Conservation (phyloP, 2,888 invertebrate species). For the Perdita meconis region DNA sequence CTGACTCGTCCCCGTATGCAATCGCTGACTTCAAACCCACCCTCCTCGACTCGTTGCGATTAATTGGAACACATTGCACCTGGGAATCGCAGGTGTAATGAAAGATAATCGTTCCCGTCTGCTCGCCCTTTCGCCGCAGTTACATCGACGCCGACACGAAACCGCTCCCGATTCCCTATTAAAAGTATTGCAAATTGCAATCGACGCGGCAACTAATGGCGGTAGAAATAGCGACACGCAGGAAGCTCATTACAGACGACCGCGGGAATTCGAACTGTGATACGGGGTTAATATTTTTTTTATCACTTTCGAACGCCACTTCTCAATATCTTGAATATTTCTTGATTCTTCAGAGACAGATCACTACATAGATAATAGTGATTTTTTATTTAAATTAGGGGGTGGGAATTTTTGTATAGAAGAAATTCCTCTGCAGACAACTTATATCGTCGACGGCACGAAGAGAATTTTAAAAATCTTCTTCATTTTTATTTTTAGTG, state of each 20-base stretch:
- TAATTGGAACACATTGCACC: conserved; percentile 72
- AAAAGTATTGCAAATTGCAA: conserved; percentile 68
- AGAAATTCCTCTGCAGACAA: too few species aligned
- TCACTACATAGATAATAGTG: too few species aligned
- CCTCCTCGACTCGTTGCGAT: conserved; percentile 55
- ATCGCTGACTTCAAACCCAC: conserved; percentile 42
- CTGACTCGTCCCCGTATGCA: conserved; percentile 49
- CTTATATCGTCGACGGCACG: too few species aligned
- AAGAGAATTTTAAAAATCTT: too few species aligned
- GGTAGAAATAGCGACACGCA: conserved; percentile 36
- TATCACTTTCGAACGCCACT: not conserved
- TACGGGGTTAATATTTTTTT: not conserved
- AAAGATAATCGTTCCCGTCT: conserved; percentile 79
- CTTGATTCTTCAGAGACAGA: too few species aligned
- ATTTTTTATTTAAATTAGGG: too few species aligned
- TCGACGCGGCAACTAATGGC: conserved; percentile 49
- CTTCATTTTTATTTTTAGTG: too few species aligned
- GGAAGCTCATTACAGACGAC: conserved; percentile 2
- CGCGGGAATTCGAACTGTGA: not conserved
- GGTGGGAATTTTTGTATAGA: too few species aligned
- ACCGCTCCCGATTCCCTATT: conserved; percentile 60
- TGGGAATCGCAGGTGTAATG: conserved; percentile 82
- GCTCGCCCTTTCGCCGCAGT: conserved; percentile 71
- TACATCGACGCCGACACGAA: conserved; percentile 74
- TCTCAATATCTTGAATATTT: too few species aligned